These are phyloP conservation scores for Ianthella basta DNA, from an alignment of 37 sponge, comb jelly and placozoan species.

Conservation along the genomic window DNA sequence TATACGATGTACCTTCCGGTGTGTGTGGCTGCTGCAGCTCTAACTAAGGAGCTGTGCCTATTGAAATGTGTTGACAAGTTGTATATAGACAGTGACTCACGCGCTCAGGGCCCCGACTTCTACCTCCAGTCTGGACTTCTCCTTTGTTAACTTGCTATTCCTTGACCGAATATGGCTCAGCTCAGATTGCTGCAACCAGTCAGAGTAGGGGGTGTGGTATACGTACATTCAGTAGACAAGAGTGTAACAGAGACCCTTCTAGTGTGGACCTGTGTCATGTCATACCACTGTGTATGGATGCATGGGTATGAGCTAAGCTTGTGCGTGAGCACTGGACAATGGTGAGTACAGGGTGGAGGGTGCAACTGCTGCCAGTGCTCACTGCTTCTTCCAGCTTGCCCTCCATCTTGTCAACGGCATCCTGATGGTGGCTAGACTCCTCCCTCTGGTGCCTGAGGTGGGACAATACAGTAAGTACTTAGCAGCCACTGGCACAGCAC, in stretches of 20 bases:
- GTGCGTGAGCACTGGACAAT: not conserved
- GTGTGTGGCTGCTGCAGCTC: no score
- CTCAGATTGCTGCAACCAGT: constrained; percentile 42
- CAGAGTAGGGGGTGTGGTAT: not conserved
- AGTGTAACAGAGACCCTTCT: no score
- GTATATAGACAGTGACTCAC: no score
- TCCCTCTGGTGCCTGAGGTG: constrained; percentile 60
- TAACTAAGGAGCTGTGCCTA: no score
- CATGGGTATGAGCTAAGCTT: no score
- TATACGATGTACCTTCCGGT: no score
- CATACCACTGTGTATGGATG: no score
- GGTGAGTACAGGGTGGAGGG: not conserved
- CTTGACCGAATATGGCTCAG: constrained; percentile 39
- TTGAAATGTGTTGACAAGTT: no score
- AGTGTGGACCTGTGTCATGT: no score
- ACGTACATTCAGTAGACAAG: not conserved
- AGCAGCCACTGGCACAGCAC: not conserved
- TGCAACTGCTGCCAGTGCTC: constrained; percentile 8
- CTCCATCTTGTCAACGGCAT: constrained; percentile 23
- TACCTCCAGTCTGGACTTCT: constrained; percentile 31
- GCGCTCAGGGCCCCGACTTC: constrained; percentile 32
- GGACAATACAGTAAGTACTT: not conserved
- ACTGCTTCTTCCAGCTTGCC: constrained; percentile 49
- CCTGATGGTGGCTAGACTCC: constrained; percentile 10
- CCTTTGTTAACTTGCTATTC: constrained; percentile 19